Evolutionary conservation across 2,113 vertebrate genomes (phyloP).

Genomic region (Acanthisitta chloris): DNA sequence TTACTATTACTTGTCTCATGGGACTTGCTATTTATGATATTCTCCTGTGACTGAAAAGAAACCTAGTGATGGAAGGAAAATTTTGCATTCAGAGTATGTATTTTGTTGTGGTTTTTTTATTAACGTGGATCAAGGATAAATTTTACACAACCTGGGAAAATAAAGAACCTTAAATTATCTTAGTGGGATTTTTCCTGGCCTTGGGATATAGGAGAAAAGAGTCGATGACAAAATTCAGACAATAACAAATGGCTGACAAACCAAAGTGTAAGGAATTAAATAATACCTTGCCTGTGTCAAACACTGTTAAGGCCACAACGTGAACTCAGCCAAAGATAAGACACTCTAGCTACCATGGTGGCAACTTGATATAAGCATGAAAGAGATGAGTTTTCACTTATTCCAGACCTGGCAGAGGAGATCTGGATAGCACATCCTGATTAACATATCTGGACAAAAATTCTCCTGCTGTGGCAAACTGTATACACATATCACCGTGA

Average conservation of each 20-base stretch:
- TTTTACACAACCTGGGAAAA: not conserved
- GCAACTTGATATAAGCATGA: too few relatives aligned
- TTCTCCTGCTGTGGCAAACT: too few relatives aligned
- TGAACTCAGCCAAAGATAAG: too few relatives aligned
- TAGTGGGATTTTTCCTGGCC: not conserved
- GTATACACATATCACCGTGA: too few relatives aligned
- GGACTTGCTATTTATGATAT: not conserved
- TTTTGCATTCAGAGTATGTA: not conserved
- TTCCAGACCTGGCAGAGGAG: too few relatives aligned
- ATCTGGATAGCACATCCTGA: too few relatives aligned
- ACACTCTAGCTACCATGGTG: too few relatives aligned
- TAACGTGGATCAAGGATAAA: not conserved
- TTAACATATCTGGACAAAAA: too few relatives aligned
- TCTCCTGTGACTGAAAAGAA: not conserved
- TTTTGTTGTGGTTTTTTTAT: not conserved
- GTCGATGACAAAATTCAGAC: not conserved
- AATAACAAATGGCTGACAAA: not conserved
- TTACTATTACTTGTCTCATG: not conserved
- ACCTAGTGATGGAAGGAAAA: not conserved
- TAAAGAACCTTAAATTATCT: not conserved
- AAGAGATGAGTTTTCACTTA: too few relatives aligned
- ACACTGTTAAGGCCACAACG: too few relatives aligned
- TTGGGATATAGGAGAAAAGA: not conserved
- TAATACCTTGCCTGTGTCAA: too few relatives aligned
- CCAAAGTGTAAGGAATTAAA: too few relatives aligned